A percentile compares a stretch with the other conserved stretches of the same genome.
Conservation (phyloP, 1,140 invertebrate species). For the Drosophila asahinai region DNA sequence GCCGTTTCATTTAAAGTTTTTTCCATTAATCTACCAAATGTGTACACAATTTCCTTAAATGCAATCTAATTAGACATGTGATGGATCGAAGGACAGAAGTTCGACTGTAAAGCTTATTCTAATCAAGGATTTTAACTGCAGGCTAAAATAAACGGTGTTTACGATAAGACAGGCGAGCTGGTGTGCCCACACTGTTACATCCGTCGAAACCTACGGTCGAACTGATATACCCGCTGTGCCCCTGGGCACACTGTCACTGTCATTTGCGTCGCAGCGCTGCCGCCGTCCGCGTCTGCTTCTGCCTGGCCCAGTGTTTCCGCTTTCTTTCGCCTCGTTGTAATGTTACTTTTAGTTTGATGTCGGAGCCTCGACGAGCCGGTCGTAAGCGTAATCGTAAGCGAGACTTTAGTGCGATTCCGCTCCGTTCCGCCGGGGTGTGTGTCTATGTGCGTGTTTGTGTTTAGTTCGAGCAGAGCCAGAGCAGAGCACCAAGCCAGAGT, state of each 20-base stretch:
- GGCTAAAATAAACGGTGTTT: background rate
- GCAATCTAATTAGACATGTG: too few species aligned
- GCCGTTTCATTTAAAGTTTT: too few species aligned
- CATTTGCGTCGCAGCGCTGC: conserved; percentile 72
- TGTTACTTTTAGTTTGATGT: conserved; percentile 83
- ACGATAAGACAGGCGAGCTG: background rate
- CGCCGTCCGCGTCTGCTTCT: conserved; percentile 48
- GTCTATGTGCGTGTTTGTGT: conserved; percentile 65
- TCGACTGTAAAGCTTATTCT: background rate
- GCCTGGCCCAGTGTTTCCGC: conserved; percentile 82
- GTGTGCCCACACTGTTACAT: background rate
- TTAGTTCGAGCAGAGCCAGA: conserved; percentile 63
- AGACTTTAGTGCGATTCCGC: conserved; percentile 81
- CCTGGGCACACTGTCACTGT: conserved; percentile 68
- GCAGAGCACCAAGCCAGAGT: conserved; percentile 24
- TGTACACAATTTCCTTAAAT: too few species aligned
- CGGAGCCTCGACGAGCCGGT: conserved; percentile 78
- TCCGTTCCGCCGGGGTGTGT: conserved; percentile 61
- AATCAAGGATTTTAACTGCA: conserved; percentile 6
- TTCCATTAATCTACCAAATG: too few species aligned
- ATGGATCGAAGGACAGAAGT: background rate
- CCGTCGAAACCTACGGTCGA: background rate
- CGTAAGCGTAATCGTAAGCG: conserved; percentile 80
- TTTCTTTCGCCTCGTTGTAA: conserved; percentile 79
- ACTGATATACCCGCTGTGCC: conserved; percentile 34